Evolutionary conservation across 1,140 invertebrate species (phyloP).

Genomic region (Micrasema longulum): DNA sequence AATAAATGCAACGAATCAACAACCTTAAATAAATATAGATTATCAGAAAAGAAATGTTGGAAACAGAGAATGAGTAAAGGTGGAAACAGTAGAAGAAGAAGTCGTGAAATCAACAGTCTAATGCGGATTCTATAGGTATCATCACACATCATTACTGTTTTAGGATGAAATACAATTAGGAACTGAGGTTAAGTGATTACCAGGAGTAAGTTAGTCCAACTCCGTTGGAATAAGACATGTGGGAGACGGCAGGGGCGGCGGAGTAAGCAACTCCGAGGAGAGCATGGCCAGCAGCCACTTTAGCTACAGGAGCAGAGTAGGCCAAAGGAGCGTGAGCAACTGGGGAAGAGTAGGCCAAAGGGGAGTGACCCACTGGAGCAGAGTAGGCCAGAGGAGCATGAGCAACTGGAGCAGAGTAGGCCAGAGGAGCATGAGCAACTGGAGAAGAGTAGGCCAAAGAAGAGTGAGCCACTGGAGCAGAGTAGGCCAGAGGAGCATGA

Average conservation of each 20-base stretch:
- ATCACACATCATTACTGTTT: too few relatives aligned
- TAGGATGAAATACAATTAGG: too few relatives aligned
- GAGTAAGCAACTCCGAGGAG: conserved; percentile 72
- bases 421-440: conserved; percentile 54
- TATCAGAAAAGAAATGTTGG: too few relatives aligned
- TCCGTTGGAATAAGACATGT: conserved; percentile 74
- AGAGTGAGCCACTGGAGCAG: conserved; percentile 54
- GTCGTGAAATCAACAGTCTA: too few relatives aligned
- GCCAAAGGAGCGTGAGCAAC: conserved; percentile 62
- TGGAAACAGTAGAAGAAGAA: too few relatives aligned
- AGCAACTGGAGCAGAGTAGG: conserved; percentile 61
- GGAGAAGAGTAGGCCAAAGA: conserved; percentile 61
- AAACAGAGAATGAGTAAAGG: too few relatives aligned
- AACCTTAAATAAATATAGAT: too few relatives aligned
- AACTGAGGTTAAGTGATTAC: conserved; percentile 56
- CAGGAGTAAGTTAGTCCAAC: conserved; percentile 70
- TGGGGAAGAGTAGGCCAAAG: conserved; percentile 61
- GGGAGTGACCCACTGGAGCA: conserved; percentile 55
- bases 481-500: conserved; percentile 23
- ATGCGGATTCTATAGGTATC: too few relatives aligned
- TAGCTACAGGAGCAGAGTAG: conserved; percentile 70
- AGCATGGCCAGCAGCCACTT: conserved; percentile 62
- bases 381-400: conserved; percentile 61
- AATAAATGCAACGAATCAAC: too few relatives aligned
- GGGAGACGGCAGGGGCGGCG: conserved; percentile 75